Conservation (phyloP, 2,113 vertebrate species). For the Synodontis membranacea region DNA sequence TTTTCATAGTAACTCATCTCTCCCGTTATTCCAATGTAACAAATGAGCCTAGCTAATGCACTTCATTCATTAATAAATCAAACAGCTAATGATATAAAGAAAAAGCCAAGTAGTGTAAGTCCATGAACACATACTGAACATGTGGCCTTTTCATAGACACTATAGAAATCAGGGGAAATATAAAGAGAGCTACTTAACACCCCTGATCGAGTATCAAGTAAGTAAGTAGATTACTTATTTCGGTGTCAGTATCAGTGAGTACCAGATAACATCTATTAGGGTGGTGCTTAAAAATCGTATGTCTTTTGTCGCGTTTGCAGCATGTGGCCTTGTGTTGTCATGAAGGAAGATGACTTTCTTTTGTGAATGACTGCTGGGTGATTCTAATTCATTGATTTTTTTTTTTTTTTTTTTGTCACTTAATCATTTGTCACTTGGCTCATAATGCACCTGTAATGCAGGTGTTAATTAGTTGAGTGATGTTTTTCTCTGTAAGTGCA, state of each 20-base stretch:
- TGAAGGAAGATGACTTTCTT: too few relatives aligned
- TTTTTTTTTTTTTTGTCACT: too few relatives aligned
- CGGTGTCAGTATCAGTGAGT: neutral
- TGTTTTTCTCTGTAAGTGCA: too few relatives aligned
- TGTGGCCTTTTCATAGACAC: neutral
- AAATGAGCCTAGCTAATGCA: neutral
- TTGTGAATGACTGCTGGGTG: too few relatives aligned
- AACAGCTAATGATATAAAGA: neutral
- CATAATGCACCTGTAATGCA: too few relatives aligned
- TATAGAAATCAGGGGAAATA: neutral
- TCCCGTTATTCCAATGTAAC: neutral
- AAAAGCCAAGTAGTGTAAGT: neutral
- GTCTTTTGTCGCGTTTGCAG: too few relatives aligned
- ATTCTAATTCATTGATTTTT: too few relatives aligned
- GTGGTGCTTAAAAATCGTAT: too few relatives aligned
- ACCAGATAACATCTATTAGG: neutral
- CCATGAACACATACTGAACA: neutral
- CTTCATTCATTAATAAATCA: constrained; percentile 1
- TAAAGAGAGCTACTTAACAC: neutral
- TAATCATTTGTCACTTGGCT: too few relatives aligned
- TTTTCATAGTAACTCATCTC: neutral
- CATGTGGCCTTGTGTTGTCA: too few relatives aligned
- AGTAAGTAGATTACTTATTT: neutral
- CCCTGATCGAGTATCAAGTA: neutral
- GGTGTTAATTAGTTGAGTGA: too few relatives aligned